phyloP scores from a whole-genome alignment of 2,888 invertebrate species.

The Cataglyphis livida region DNA sequence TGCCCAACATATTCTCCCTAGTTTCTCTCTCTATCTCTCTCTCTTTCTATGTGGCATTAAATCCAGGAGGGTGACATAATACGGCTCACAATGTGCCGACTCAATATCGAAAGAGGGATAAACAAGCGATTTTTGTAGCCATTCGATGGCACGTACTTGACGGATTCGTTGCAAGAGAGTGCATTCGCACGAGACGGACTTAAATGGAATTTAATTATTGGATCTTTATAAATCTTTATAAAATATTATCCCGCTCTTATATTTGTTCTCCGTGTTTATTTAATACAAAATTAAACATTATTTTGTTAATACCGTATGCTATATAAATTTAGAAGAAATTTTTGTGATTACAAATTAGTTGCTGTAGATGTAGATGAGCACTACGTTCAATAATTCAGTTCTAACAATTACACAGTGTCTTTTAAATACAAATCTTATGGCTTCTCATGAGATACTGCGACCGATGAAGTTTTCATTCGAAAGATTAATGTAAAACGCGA shows the following conservation, averaged over 20 bases:
- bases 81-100: constrained; percentile 33
- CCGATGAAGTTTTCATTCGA: neutral
- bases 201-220: constrained; percentile 28
- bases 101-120: constrained; percentile 46
- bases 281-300: neutral
- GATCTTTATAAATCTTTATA: neutral
- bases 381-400: neutral
- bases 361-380: neutral
- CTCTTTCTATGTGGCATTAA: constrained; percentile 58
- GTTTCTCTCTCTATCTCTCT: constrained; percentile 63
- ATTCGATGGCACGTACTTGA: constrained; percentile 35
- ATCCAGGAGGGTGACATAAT: constrained; percentile 44
- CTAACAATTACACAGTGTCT: neutral
- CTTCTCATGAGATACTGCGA: neutral
- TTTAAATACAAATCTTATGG: constrained; percentile 15
- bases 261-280: neutral
- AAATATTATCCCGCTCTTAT: neutral
- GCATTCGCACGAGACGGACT: neutral
- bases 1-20: constrained; percentile 19
- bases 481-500: neutral
- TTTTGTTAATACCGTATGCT: neutral
- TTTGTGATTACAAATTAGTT: neutral
- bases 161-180: constrained; percentile 9
- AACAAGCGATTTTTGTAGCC: constrained; percentile 46
- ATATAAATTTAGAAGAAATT: neutral